These are phyloP conservation scores for Pleuronectes platessa DNA, from an alignment of 2,113 vertebrate genomes.

Conservation along the genomic window DNA sequence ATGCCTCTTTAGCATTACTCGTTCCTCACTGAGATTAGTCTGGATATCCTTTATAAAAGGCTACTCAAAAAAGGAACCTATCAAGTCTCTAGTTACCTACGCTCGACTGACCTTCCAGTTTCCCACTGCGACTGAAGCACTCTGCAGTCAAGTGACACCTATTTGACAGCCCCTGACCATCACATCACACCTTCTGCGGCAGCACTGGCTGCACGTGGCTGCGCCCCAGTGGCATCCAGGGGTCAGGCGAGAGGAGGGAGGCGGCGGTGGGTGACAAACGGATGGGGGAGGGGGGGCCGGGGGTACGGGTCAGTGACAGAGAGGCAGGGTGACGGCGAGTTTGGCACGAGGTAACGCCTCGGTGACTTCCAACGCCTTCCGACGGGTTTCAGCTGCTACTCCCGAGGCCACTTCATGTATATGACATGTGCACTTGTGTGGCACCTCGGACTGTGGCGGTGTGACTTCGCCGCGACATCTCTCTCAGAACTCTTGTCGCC, in stretches of 20 bases:
- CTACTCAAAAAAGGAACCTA: conserved; percentile 11
- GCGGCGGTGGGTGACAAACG: conserved; percentile 63
- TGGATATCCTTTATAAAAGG: not conserved
- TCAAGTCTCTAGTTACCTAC: conserved; percentile 37
- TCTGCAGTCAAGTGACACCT: conserved; percentile 62
- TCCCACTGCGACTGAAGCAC: conserved; percentile 31
- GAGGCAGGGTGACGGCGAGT: conserved; percentile 47
- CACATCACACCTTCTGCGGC: conserved; percentile 62
- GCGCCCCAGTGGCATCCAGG: conserved; percentile 53
- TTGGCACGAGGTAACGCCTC: conserved; percentile 54
- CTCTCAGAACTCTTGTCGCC: conserved; percentile 59
- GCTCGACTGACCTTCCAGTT: conserved; percentile 63
- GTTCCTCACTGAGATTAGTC: not conserved
- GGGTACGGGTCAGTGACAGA: conserved; percentile 16
- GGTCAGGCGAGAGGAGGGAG: conserved; percentile 60
- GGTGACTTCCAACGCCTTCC: conserved; percentile 62
- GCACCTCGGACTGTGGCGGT: conserved; percentile 67
- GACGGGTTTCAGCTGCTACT: conserved; percentile 75
- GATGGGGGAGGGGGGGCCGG: not conserved
- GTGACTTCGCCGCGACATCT: conserved; percentile 66
- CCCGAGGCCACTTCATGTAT: conserved; percentile 73
- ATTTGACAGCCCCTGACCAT: conserved; percentile 65
- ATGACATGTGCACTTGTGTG: conserved; percentile 72
- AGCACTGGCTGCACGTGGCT: conserved; percentile 52
- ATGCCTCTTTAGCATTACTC: not conserved